Evolutionary conservation across 2,888 invertebrate genomes (phyloP).

Genomic region (Nomada ferruginata): DNA sequence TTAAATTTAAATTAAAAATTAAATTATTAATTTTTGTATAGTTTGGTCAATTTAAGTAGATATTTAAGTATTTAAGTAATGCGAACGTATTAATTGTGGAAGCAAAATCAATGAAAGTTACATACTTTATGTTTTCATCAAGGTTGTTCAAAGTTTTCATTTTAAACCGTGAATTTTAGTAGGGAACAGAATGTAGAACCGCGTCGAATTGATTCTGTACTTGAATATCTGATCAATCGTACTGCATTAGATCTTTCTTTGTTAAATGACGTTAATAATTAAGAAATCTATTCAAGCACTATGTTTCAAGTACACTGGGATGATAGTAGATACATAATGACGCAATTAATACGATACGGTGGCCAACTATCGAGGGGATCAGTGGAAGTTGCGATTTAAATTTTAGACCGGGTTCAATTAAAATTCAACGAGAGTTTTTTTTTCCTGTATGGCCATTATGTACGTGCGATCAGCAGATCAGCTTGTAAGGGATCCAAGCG

Average conservation of each 20-base stretch:
- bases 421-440: slow-evolving; percentile 58
- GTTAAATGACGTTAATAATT: not conserved
- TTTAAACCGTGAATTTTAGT: no score
- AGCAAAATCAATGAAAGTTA: no score
- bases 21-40: no score
- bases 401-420: slow-evolving; percentile 56
- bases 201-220: no score
- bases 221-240: no score
- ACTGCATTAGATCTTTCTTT: not conserved
- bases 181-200: no score
- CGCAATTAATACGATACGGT: slow-evolving; percentile 36
- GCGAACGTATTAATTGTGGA: no score
- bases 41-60: no score
- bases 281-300: not conserved
- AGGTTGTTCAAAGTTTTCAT: no score
- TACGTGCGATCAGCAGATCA: slow-evolving; percentile 58
- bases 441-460: slow-evolving; percentile 30
- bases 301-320: not conserved
- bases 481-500: slow-evolving; percentile 59
- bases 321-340: slow-evolving; percentile 16
- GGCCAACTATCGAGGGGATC: slow-evolving; percentile 39
- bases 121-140: no score
- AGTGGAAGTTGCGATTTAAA: slow-evolving; percentile 30
- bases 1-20: no score
- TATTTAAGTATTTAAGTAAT: no score